Base-by-base conservation (phyloP, 64 coral and sea anemone genomes). In the Astreopora myriophthalma region DNA sequence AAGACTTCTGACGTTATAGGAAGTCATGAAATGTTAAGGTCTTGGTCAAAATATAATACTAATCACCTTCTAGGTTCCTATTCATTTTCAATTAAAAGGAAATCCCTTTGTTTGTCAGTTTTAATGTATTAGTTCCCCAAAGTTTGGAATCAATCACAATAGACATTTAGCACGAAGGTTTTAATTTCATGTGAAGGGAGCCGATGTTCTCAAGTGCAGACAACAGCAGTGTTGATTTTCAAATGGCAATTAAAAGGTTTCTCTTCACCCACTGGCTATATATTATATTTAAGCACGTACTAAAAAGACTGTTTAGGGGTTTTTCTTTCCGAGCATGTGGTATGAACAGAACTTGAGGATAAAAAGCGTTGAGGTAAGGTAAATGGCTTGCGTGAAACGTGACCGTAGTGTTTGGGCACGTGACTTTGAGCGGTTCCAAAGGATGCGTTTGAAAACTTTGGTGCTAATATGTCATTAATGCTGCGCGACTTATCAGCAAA, bases 21-120 rank as follows among this genome's bases (percentile, higher is more conserved):
- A 70, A 29, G 67, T 70, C 67, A 70, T 30, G 67, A 70, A 70
- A 70, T 70, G 67, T 70, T 70, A 70, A 70, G 67, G 67, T 70
- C 67, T 70, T 1, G 51, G 1, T 57, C 51, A 57, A 73, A 73
- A 73, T 14, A 73, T 73, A 73, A 73, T 37, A 37, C 70, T 73
- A 73, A 73, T 72, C 32, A 72, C 27, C 69, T 72, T 34, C 69
- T 72, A 72, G 69, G 69, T 35, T 72, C 69, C 69, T 72, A 72
- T 72, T 72, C 31, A 30, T 72, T 34, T 72, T 72, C 32, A 34
- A 34, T 34, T 69, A 72, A 72, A 72, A 72, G 69, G 28, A 72
- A 72, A 72, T 35, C 69, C 69, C 69, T 34, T 72, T 72, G 69
- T 72, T 72, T 13, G 28, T 72, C 28, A 72, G 69, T 34, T 72